These are phyloP conservation scores for Cyrtonyx montezumae DNA, from an alignment of 2,113 vertebrate species.

Conservation along the genomic window DNA sequence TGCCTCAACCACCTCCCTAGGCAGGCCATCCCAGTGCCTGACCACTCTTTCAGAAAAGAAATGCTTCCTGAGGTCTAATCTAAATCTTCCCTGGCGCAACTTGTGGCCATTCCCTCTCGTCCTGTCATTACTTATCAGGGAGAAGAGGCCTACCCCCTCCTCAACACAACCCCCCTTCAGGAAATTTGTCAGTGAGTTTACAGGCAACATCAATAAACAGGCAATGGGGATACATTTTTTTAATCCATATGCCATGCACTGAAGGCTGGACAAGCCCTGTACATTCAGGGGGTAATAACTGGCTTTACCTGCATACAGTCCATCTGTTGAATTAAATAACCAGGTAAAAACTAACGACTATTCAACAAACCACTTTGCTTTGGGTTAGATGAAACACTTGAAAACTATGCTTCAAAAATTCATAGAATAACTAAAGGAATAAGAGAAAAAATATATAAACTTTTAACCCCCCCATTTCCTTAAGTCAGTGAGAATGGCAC, in stretches of 20 bases:
- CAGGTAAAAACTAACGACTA: neutral
- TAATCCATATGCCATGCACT: neutral
- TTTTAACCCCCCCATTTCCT: neutral
- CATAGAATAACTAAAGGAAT: neutral
- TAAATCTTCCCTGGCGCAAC: too few relatives aligned
- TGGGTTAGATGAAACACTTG: neutral
- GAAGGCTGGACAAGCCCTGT: neutral
- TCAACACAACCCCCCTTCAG: too few relatives aligned
- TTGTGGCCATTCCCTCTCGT: too few relatives aligned
- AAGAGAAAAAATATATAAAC: neutral
- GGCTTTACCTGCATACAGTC: neutral
- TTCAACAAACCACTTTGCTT: neutral
- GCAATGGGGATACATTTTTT: neutral
- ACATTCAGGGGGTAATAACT: neutral
- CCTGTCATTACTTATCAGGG: too few relatives aligned
- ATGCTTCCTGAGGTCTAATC: too few relatives aligned
- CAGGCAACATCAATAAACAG: conserved; percentile 4
- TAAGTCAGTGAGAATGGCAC: neutral
- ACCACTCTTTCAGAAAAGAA: too few relatives aligned
- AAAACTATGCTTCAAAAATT: neutral
- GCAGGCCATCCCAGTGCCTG: too few relatives aligned
- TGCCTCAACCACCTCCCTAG: too few relatives aligned
- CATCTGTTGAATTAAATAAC: neutral
- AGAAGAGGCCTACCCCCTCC: too few relatives aligned
- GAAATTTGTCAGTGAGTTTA: neutral